phyloP scores from a whole-genome alignment of 1,140 invertebrate genomes.

The Drosophila quadrilineata region DNA sequence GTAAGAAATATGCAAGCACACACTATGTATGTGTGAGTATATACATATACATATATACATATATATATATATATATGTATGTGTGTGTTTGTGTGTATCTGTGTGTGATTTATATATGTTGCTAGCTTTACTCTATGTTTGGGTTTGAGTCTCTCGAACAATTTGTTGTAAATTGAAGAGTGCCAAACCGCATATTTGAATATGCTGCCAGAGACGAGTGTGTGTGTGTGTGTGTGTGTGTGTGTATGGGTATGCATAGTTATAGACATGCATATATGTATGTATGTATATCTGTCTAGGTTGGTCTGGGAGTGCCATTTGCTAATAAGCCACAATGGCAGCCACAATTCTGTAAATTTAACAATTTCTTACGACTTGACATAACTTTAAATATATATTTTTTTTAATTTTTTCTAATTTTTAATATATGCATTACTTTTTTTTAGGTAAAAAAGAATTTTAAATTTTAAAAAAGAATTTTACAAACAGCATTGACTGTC shows the following conservation, averaged over 20 bases:
- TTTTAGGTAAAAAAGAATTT: too few relatives aligned
- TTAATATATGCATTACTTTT: too few relatives aligned
- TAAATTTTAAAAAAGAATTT: too few relatives aligned
- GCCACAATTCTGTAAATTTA: constrained; percentile 14
- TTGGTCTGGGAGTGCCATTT: constrained; percentile 8
- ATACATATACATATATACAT: neutral
- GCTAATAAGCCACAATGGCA: constrained; percentile 36
- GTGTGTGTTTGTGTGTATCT: constrained; percentile 1
- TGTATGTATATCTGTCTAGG: neutral
- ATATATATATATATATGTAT: neutral
- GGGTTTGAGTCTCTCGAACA: constrained; percentile 37
- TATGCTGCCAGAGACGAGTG: constrained; percentile 28
- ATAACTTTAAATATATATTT: too few relatives aligned
- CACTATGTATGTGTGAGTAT: neutral
- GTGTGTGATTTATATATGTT: constrained; percentile 61
- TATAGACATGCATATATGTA: neutral
- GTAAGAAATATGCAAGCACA: constrained; percentile 71
- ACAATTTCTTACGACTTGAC: neutral
- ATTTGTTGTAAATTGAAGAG: constrained; percentile 78
- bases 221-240: constrained; percentile 3
- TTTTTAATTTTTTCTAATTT: too few relatives aligned
- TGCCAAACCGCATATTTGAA: constrained; percentile 75
- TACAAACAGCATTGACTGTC: too few relatives aligned
- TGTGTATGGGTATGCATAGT: neutral
- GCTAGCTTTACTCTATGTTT: constrained; percentile 12